phyloP scores from a whole-genome alignment of 1,140 invertebrate genomes.

The Cherax quadricarinatus region DNA sequence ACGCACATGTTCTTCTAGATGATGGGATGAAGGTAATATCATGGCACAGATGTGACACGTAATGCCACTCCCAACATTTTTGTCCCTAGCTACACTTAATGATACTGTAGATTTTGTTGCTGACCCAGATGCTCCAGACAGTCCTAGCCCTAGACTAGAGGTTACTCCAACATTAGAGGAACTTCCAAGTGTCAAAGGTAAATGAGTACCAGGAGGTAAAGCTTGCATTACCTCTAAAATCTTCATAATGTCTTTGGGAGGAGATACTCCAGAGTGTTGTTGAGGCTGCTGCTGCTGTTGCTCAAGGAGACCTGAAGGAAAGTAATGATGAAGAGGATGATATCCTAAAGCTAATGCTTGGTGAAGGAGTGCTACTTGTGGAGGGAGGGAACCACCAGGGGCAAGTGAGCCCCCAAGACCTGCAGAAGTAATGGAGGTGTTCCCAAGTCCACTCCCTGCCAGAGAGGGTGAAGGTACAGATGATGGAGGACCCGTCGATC shows the following conservation, averaged over 20 bases:
- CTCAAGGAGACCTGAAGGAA: constrained; percentile 57
- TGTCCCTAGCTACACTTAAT: constrained; percentile 34
- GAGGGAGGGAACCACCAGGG: constrained; percentile 51
- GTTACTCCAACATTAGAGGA: constrained; percentile 49
- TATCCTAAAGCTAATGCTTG: constrained; percentile 71
- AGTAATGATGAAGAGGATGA: constrained; percentile 66
- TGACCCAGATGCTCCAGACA: constrained; percentile 52
- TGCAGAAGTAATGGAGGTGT: constrained; percentile 30
- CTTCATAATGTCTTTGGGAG: constrained; percentile 69
- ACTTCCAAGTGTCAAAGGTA: constrained; percentile 52
- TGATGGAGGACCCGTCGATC: constrained; percentile 45
- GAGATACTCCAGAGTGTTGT: constrained; percentile 57
- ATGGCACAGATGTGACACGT: constrained; percentile 73
- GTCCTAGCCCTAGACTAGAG: constrained; percentile 52
- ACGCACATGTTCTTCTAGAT: constrained; percentile 72
- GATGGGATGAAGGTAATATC: constrained; percentile 71
- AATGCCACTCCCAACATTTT: constrained; percentile 54
- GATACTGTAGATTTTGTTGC: constrained; percentile 40
- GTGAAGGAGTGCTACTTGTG: constrained; percentile 69
- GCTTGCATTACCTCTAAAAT: constrained; percentile 69
- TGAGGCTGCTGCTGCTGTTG: constrained; percentile 55
- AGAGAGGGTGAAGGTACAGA: constrained; percentile 57
- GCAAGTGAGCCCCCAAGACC: constrained; percentile 40
- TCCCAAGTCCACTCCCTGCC: constrained; percentile 25
- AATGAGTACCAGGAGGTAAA: constrained; percentile 41